Base-by-base conservation (phyloP, 2,113 vertebrate species). In the Psilopogon haemacephalus region DNA sequence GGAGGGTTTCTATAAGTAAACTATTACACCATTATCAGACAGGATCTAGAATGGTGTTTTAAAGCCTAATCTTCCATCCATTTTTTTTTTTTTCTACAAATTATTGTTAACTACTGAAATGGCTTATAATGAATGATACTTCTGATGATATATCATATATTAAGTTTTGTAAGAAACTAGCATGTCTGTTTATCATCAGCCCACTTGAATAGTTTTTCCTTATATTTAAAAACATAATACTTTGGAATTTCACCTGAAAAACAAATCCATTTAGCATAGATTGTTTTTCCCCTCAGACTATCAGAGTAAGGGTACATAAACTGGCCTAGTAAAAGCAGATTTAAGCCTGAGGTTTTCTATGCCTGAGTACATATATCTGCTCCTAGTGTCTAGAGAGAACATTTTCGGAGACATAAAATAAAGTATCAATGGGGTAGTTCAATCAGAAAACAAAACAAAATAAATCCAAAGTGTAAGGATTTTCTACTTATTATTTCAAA, bases 291-390 rank as follows among this genome's bases (percentile, higher is more conserved):
- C 82, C 78, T 86, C 91, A 94, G 89, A 94, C 30, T 95, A 44
- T 89, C 97, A 98, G 97, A 97, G 77, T 90, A 98, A 96, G 64
- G 44, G 73, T 97, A 97, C 96, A 95, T 94, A 58, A 62, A 95
- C 97, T 92, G 85, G 84, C 71, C 65, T 95, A 93, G 78, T 93
- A 80, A 95, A 95, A 91, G 59, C n/a, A 79, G 37, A 38, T 86
- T 79, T 94, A 75, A 77, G 62, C 30, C 38, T 79, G 52, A 33
- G 40, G n/a, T 83, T 40, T 80, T 86, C 44, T 7, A 2, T 67
- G 24, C 21, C 8, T 73, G 24, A 64, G 2, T 14, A 11, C 32
- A 58, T 15, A 15, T 15, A 32, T 52, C 26, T 81, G 80, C 56
- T 73, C 81, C 14, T 42, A 24, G n/a, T 68, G 26, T 82, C 91